Base-by-base conservation (phyloP, 1,140 invertebrate genomes). In the Drosophila subpulchrella region DNA sequence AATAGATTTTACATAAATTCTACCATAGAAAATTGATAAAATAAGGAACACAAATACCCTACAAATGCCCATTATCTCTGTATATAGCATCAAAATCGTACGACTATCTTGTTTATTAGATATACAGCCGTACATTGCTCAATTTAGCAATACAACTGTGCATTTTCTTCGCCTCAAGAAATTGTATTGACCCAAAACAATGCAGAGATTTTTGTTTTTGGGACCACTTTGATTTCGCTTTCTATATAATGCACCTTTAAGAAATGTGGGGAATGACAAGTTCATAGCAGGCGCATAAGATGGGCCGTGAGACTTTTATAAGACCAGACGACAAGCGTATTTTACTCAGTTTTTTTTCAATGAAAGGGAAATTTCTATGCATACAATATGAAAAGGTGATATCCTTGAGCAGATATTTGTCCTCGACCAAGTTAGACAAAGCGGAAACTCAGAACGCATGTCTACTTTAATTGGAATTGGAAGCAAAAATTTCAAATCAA, bases 301-400 rank as follows among this genome's bases (percentile, higher is more conserved):
- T 48, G 65, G 39, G 34, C 67, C 65, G 15, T 71, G 68, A 76
- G 71, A 75, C 71, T 63, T 75, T 70, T 56, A 77, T 58, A 76
- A 41, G 51, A 58, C 36, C 42, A 41, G 56, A 58, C 46, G 11
- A 34, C 17, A 67, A 36, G 17, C 11, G 36, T 30, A 46, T 51
- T 24, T 36, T 36, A 59, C 59, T 66, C 74, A 36, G 46, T 51
- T 67, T 55, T 72, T 46, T 13, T 66, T 74, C 59, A 42, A 58
- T 51, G 83, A 86, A 86, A 85, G 83, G 65, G 82, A 85, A 86
- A 81, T 61, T 46, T 15, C 38, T 59, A 51, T 55, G 44, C 50
- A 11, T 34, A 7, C 8, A 11, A 15, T 20, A 34, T 36, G 36
- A 17, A 53, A 10, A 4, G 15, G 36, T 13, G 10, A 15, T 42